These are phyloP conservation scores for Rotaria sp. DNA, from an alignment of 2,888 invertebrate species.

Conservation along the genomic window DNA sequence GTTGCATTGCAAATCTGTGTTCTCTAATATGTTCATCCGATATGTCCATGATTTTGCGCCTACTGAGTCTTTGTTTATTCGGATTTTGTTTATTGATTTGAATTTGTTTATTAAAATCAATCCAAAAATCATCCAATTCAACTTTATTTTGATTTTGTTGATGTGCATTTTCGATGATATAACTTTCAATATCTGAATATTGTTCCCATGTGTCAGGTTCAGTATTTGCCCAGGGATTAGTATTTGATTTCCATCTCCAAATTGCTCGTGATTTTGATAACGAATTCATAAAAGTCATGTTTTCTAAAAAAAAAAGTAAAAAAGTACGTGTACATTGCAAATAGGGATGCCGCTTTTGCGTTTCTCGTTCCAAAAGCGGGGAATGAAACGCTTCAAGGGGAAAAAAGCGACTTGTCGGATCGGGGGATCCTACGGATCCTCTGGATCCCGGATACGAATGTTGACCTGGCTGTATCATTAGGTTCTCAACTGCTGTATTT, in stretches of 20 bases:
- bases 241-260: not conserved
- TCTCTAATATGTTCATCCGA: not conserved
- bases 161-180: not conserved
- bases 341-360: no score
- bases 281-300: not conserved
- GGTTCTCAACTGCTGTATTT: no score
- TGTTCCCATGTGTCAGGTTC: not conserved
- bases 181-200: not conserved
- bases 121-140: not conserved
- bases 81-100: not conserved
- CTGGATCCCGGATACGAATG: no score
- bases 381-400: no score
- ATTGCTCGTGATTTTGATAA: not conserved
- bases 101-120: not conserved
- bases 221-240: not conserved
- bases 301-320: not conserved
- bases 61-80: not conserved
- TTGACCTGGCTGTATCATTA: no score
- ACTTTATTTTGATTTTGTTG: not conserved
- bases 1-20: not conserved
- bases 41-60: not conserved
- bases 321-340: no score
- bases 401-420: no score
- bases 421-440: no score
- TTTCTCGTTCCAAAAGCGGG: no score